Evolutionary conservation across 1,140 invertebrate genomes (phyloP).

Genomic region (Drosophila kurseongensis): DNA sequence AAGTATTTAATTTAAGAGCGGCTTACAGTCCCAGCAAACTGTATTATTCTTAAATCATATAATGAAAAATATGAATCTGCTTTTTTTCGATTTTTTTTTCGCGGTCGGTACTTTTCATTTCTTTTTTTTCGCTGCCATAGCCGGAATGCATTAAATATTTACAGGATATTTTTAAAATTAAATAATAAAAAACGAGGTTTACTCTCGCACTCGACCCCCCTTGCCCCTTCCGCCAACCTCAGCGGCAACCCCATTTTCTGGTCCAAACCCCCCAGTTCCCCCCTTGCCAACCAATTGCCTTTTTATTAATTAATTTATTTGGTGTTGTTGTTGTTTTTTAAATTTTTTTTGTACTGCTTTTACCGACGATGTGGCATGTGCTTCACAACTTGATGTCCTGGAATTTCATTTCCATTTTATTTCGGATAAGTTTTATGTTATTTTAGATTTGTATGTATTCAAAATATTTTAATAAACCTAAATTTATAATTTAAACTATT

Average conservation of each 20-base stretch:
- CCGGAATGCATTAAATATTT: conserved; percentile 68
- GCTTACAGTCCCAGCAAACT: neutral
- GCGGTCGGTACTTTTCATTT: neutral
- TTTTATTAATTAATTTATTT: conserved; percentile 83
- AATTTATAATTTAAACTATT: too few species aligned
- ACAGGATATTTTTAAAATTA: conserved; percentile 69
- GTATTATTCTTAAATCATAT: conserved; percentile 8
- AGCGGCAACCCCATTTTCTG: neutral
- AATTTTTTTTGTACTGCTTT: neutral
- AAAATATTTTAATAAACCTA: too few species aligned
- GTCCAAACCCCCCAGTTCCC: neutral
- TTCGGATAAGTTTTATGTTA: neutral
- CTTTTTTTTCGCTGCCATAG: conserved; percentile 4
- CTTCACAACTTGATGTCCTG: conserved; percentile 13
- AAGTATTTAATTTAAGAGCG: too few species aligned
- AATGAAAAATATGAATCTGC: conserved; percentile 1
- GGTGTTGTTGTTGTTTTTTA: conserved; percentile 28
- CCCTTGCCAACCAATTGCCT: conserved; percentile 33
- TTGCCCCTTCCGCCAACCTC: neutral
- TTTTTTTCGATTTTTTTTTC: neutral
- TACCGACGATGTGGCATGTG: neutral
- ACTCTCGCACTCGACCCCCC: conserved; percentile 11
- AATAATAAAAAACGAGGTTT: conserved; percentile 59
- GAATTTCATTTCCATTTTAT: conserved; percentile 36
- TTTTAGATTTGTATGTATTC: too few species aligned